Evolutionary conservation across 2,888 invertebrate species (phyloP), one percentile per base, ranked within the genome.

Genomic region (Baronia brevicornis): DNA sequence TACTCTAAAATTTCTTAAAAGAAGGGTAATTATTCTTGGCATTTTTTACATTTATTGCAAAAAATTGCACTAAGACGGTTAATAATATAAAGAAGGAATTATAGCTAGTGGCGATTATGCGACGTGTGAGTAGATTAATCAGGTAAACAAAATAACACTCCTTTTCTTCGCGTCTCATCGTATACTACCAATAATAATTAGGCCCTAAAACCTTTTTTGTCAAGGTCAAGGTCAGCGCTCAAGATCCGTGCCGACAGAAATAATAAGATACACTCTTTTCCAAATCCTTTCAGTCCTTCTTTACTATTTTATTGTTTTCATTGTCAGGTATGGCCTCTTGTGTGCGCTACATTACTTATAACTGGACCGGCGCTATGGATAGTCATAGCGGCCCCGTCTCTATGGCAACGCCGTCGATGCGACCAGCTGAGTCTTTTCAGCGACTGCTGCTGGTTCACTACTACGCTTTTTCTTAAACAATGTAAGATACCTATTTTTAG

Each of bases 371-470:
- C 90, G 2, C 71, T 92, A 7, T 92, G 90, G 79, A 57, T 86
- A 3, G 86, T 91, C 22, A 89, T 91, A 15, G 88, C 87, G 2
- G 78, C 89, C 1, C 90, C 91, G 1, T 85, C 85, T 19, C 53
- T 73, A 3, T 89, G 89, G 88, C 75, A 71, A 38, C 70, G 70
- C 8, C 78, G 75, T 1, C 59, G 70, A 33, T 59, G 60, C 7
- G 55, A 78, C 39, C 72, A 73, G 38, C 45, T 70, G 0, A 51
- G 50, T 3, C 60, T 82, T 1, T 57, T 84, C 26, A 87, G 62
- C 34, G 84, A 88, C 33, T 91, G 92, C 51, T 87, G 90, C 44
- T 92, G 92, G 92, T 91, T 90, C 46, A 90, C 89, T 0, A 86
- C 89, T 0, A 88, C 90, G 1, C 75, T 92, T 14, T 90, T 91